Percentiles rank a stretch among this genome's conserved stretches.
Evolutionary conservation across 2,888 invertebrate species (phyloP).

Genomic region (Leptothorax acervorum): DNA sequence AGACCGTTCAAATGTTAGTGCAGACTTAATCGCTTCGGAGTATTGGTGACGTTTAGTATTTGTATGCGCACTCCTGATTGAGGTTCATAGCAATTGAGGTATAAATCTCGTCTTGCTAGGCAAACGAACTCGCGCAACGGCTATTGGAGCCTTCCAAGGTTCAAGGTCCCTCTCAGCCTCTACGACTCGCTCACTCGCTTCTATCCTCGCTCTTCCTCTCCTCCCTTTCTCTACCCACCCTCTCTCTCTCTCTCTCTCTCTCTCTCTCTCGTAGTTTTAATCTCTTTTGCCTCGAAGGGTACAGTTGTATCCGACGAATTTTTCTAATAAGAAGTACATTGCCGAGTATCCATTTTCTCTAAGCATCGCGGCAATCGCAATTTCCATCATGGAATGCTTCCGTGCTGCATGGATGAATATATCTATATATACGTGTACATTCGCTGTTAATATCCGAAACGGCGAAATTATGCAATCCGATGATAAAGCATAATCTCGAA

Average conservation of each 20-base stretch:
- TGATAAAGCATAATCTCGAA: slow-evolving; percentile 42
- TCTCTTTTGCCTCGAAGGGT: slow-evolving; percentile 53
- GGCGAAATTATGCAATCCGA: slow-evolving; percentile 61
- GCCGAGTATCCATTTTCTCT: slow-evolving; percentile 67
- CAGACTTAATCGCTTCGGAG: slow-evolving; percentile 24
- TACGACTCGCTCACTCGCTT: slow-evolving; percentile 26
- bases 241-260: neutral
- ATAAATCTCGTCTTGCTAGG: slow-evolving; percentile 60
- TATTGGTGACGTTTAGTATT: slow-evolving; percentile 34
- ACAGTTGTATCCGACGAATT: slow-evolving; percentile 67
- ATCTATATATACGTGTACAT: neutral
- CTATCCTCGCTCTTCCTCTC: slow-evolving; percentile 9
- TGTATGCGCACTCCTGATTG: slow-evolving; percentile 30
- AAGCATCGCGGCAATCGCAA: slow-evolving; percentile 58
- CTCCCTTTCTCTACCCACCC: neutral
- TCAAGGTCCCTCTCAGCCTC: slow-evolving; percentile 64
- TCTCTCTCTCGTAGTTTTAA: slow-evolving; percentile 57
- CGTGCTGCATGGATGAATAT: slow-evolving; percentile 57
- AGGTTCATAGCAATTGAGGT: slow-evolving; percentile 51
- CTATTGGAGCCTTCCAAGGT: slow-evolving; percentile 56
- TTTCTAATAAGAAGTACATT: slow-evolving; percentile 72
- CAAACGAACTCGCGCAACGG: slow-evolving; percentile 65
- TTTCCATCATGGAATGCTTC: slow-evolving; percentile 70
- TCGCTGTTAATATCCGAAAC: slow-evolving; percentile 52
- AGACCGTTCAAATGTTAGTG: neutral